Base-by-base conservation (phyloP, 2,113 vertebrate genomes). In the Naja naja region DNA sequence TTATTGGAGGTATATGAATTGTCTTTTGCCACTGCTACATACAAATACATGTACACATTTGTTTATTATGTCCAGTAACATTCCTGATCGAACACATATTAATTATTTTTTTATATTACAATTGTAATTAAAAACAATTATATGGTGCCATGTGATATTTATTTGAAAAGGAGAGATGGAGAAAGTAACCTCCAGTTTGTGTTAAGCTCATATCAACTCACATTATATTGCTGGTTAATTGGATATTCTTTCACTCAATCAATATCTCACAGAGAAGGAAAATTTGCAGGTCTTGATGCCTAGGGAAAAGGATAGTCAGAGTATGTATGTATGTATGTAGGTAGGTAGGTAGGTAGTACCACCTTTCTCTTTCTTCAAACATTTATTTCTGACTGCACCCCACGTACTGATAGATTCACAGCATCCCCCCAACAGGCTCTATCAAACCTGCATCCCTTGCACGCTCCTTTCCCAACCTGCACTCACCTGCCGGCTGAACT, bases 231-330 rank as follows among this genome's bases (percentile, higher is more conserved):
- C 16, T 87, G 27, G 16, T 23, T 90, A n/a, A 25, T 30, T 30
- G 23, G 14, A 47, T 74, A 56, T 91, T 56, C 30, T 27, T 90
- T 74, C 14, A n/a, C 22, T 4, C 7, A 86, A 47, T 86, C n/a
- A 22, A 47, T 86, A 64, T 85, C 43, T 45, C 3, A 16, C 60
- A 7, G 56, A 55, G 30, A 91, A 94, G 94, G 23, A 94, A 94
- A 30, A 1, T 3, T 88, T 25, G 1, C 18, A 89, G 12, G 39
- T 86, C 25, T n/a, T 88, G 5, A 86, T 69, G 12, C 22, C 45
- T 45, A 54, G 54, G 23, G 12, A 43, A 47, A 55, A 60, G 16
- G 25, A 9, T 88, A 23, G 25, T n/a, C n/a, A 69, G 52, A 88
- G 52, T 64, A 14, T 64, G 60, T 64, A 60, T 58, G 23, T 27